Evolutionary conservation across 2,888 invertebrate species (phyloP).

Genomic region (Augochlorella aurata): DNA sequence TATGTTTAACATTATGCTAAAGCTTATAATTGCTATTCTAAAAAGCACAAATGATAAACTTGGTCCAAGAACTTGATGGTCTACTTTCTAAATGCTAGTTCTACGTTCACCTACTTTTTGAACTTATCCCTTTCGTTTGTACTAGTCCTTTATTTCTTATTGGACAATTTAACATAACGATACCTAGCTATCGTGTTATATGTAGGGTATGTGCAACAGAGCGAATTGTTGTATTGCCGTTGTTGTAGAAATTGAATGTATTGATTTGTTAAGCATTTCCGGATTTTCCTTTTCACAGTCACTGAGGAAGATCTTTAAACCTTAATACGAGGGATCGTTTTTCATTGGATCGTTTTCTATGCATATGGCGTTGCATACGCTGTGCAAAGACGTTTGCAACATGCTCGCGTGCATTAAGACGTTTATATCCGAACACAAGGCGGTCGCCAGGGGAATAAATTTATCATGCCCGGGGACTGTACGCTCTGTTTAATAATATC

Average conservation of each 20-base stretch:
- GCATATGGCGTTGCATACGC: slow-evolving; percentile 6
- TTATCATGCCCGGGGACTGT: slow-evolving; percentile 8
- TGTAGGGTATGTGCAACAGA: no score
- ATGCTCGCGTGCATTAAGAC: slow-evolving; percentile 14
- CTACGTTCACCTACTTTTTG: no score
- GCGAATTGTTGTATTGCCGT: neutral
- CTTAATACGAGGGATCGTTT: neutral
- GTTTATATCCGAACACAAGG: slow-evolving; percentile 8
- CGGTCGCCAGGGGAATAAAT: slow-evolving; percentile 15
- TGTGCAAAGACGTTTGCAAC: neutral
- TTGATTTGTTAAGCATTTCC: neutral
- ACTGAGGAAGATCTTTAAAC: neutral
- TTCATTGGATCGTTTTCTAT: neutral
- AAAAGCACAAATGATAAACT: no score
- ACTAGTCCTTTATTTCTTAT: no score
- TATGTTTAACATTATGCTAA: no score
- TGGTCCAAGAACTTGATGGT: no score
- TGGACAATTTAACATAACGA: no score
- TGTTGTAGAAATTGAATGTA: neutral
- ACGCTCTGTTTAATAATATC: slow-evolving; percentile 11
- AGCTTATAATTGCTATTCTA: no score
- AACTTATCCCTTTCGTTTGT: no score
- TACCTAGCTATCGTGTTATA: no score
- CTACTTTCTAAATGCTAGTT: no score
- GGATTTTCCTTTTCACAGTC: neutral